phyloP scores from a whole-genome alignment of 2,797 vertebrate genomes.

The Aselliscus stoliczkanus region DNA sequence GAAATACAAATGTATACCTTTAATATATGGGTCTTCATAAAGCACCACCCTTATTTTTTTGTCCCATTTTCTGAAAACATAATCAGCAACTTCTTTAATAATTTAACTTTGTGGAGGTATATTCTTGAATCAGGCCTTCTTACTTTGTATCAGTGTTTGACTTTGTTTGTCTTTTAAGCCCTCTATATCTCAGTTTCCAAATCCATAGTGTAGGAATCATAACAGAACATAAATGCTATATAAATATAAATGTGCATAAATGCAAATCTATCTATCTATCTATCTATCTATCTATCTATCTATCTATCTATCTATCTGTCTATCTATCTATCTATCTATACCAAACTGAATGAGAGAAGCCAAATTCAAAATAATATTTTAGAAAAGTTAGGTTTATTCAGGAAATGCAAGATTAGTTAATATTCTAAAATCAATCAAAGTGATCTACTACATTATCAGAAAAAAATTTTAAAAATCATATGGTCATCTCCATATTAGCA shows the following conservation, averaged over 20 bases:
- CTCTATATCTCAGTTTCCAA: neutral
- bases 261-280: neutral
- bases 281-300: neutral
- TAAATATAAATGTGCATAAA: neutral
- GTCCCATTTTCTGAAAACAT: neutral
- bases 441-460: neutral
- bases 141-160: neutral
- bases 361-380: neutral
- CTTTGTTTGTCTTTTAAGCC: neutral
- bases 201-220: neutral
- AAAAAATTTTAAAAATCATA: neutral
- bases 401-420: neutral
- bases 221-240: neutral
- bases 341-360: neutral
- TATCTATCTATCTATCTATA: neutral
- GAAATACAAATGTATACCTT: too few relatives aligned
- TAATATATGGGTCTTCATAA: neutral
- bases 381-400: neutral
- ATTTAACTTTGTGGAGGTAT: neutral
- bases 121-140: neutral
- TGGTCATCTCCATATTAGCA: neutral
- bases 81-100: neutral
- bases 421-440: neutral
- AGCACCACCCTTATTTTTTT: neutral
- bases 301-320: neutral